Evolutionary conservation across 2,888 invertebrate genomes (phyloP).

Genomic region (Cheilosia grossa): DNA sequence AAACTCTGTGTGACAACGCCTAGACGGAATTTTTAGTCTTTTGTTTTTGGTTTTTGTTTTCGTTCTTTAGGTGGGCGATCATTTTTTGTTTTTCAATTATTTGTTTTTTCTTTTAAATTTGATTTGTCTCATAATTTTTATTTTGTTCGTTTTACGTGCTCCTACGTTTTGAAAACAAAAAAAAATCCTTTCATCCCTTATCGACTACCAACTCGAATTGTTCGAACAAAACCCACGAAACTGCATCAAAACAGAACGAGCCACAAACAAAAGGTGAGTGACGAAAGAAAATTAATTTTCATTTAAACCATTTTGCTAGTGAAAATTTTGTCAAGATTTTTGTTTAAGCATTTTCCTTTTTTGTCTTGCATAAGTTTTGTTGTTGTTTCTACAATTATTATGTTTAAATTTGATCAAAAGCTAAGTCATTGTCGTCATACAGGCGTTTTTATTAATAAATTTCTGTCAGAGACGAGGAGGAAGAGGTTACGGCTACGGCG

Average conservation of each 20-base stretch:
- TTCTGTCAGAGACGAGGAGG: not conserved
- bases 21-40: slow-evolving; percentile 58
- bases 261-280: slow-evolving; percentile 69
- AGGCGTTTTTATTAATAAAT: slow-evolving; percentile 45
- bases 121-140: slow-evolving; percentile 34
- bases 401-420: slow-evolving; percentile 19
- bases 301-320: slow-evolving; percentile 15
- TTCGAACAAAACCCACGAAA: slow-evolving; percentile 27
- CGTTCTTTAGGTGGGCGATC: slow-evolving; percentile 39
- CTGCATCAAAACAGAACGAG: slow-evolving; percentile 68
- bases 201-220: slow-evolving; percentile 55
- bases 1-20: slow-evolving; percentile 66
- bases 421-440: slow-evolving; percentile 32
- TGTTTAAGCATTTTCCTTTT: not conserved
- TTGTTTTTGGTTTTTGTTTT: slow-evolving; percentile 34
- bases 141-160: slow-evolving; percentile 27
- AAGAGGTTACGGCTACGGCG: not conserved
- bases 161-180: slow-evolving; percentile 1
- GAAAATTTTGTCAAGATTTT: slow-evolving; percentile 14
- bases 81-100: not conserved
- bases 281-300: slow-evolving; percentile 24
- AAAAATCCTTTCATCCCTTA: slow-evolving; percentile 26
- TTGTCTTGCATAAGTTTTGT: not conserved
- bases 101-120: slow-evolving; percentile 18
- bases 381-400: not conserved